These are phyloP conservation scores for Pristiophorus japonicus DNA, from an alignment of 2,113 vertebrate species.

Conservation along the genomic window DNA sequence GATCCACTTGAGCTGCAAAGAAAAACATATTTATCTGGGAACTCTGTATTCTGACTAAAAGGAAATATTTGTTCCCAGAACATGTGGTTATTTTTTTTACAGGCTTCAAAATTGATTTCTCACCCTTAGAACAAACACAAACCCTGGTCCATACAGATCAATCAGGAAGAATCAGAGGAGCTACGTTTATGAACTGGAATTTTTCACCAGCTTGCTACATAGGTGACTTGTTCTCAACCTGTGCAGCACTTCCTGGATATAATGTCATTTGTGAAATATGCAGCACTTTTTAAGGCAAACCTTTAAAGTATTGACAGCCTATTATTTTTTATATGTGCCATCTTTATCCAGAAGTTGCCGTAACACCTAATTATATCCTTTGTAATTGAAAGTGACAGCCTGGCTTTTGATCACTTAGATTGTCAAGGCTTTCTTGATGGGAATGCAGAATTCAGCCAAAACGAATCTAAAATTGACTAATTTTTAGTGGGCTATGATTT, in stretches of 20 bases:
- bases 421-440: constrained; percentile 51
- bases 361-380: constrained; percentile 72
- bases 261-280: neutral
- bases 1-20: neutral
- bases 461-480: constrained; percentile 47
- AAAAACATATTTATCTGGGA: neutral
- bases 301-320: constrained; percentile 57
- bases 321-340: constrained; percentile 61
- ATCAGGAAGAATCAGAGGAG: neutral
- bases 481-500: constrained; percentile 51
- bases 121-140: neutral
- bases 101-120: neutral
- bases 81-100: neutral
- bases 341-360: constrained; percentile 55
- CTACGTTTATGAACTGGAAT: neutral
- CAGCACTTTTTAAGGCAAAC: neutral
- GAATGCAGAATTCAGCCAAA: constrained; percentile 47
- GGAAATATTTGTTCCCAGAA: neutral
- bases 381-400: constrained; percentile 55
- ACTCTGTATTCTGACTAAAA: neutral
- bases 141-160: neutral
- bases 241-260: neutral
- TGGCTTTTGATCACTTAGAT: constrained; percentile 53
- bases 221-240: neutral
- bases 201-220: neutral